Conservation (phyloP, 2,888 invertebrate species). For the Stenichneumon culpator region DNA sequence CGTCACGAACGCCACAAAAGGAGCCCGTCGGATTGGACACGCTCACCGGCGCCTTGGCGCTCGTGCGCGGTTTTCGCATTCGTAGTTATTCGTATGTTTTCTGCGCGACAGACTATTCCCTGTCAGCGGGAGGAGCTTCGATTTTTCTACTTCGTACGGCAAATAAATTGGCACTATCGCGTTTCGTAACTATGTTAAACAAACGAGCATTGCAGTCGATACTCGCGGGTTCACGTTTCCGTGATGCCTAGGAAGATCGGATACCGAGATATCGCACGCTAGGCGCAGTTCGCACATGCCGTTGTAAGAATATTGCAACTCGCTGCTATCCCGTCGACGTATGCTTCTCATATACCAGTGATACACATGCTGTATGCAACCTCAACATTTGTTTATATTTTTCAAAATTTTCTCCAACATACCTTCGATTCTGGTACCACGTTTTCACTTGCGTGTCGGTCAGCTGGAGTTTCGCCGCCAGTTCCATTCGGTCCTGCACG, state of each 20-base stretch:
- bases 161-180: slow-evolving; percentile 44
- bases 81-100: slow-evolving; percentile 54
- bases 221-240: slow-evolving; percentile 5
- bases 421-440: slow-evolving; percentile 99
- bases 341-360: not conserved
- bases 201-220: slow-evolving; percentile 32
- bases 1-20: slow-evolving; percentile 79
- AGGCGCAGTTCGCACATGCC: not conserved
- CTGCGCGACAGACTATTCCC: slow-evolving; percentile 53
- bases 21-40: slow-evolving; percentile 67
- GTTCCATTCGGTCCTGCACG: slow-evolving; percentile 99
- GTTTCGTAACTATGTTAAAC: slow-evolving; percentile 21
- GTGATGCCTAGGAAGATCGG: not conserved
- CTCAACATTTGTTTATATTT: not conserved
- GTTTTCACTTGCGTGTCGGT: slow-evolving; percentile 99
- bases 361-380: not conserved
- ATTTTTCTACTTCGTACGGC: slow-evolving; percentile 41
- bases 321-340: not conserved
- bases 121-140: slow-evolving; percentile 3
- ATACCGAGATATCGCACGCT: slow-evolving; percentile 13
- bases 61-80: slow-evolving; percentile 59
- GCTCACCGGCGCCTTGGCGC: slow-evolving; percentile 58
- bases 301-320: slow-evolving; percentile 11
- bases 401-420: slow-evolving; percentile 80
- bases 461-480: slow-evolving; percentile 97